Evolutionary conservation across 2,113 vertebrate species (phyloP).

Genomic region (Oreochromis aureus): DNA sequence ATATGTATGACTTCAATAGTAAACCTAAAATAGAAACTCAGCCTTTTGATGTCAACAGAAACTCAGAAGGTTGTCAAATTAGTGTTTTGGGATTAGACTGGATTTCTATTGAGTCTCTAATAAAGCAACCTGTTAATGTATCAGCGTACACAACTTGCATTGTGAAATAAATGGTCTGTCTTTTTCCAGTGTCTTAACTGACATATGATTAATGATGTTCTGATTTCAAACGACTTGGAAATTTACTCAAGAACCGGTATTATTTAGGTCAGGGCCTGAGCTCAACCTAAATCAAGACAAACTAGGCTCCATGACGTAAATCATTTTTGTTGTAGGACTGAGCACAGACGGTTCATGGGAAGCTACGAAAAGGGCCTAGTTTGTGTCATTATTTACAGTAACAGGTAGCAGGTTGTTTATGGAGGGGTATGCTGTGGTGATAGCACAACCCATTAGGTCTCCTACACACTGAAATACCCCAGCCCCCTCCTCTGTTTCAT

Average conservation of each 20-base stretch:
- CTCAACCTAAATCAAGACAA: not conserved
- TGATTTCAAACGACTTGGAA: not conserved
- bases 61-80: not conserved
- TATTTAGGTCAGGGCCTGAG: not conserved
- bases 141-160: not conserved
- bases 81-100: not conserved
- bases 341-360: not conserved
- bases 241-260: not conserved
- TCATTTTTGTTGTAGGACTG: not conserved
- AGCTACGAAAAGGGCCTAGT: not conserved
- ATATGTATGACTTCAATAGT: not conserved
- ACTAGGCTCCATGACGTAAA: not conserved
- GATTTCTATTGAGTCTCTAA: not conserved
- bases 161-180: not conserved
- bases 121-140: not conserved
- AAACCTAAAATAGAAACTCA: not conserved
- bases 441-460: conserved; percentile 55
- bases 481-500: not conserved
- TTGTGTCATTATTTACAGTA: conserved; percentile 25
- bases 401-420: conserved; percentile 31
- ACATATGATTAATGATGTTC: not conserved
- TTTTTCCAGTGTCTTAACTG: not conserved
- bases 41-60: not conserved
- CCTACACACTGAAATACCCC: conserved; percentile 11
- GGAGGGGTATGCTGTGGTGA: not conserved